Evolutionary conservation across 2,888 invertebrate genomes (phyloP), one percentile per base, ranked within the genome.

Genomic region (Drosophila birchii): DNA sequence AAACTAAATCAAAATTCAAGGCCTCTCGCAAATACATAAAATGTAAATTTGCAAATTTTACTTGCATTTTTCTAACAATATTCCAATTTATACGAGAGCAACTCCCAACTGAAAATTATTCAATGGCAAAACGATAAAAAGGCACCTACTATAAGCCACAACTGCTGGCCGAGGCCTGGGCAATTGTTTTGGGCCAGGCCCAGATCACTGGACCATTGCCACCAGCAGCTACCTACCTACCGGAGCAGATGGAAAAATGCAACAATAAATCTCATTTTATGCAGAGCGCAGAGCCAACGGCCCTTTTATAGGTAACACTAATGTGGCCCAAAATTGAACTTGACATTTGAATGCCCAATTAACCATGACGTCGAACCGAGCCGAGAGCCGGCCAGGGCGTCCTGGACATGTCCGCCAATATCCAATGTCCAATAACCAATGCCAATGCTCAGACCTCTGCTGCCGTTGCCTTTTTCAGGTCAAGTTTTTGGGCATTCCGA

Each of bases 271-370:
- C 91, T 91, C 88, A 90, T 89, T 85, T 90, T 86, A 82, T 88
- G 86, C 89, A 81, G 68, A 68, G 86, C 79, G 77, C 81, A 79
- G 62, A 75, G 73, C 69, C 63, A 81, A 76, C 90, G 74, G 87
- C 83, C 91, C 91, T 91, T 91, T 92, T 91, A 91, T 92, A 92
- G 91, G 88, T 89, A 92, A 91, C 90, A 91, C 91, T 91, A 91
- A 91, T 92, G 91, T 91, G 91, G 91, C 90, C 86, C 91, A 90
- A 91, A 91, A 90, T 83, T 92, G 91, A 91, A 92, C 91, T 92
- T 92, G 91, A 92, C 92, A 92, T 91, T 92, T 92, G 91, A 92
- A 92, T 92, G 91, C 86, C 91, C 91, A 92, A 92, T 92, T 92
- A 92, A 91, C 91, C 89, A 83, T 90, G 86, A 84, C 79, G 89